These are phyloP conservation scores for Acipenser transmontanus DNA, from an alignment of 2,797 vertebrate species.

Conservation along the genomic window DNA sequence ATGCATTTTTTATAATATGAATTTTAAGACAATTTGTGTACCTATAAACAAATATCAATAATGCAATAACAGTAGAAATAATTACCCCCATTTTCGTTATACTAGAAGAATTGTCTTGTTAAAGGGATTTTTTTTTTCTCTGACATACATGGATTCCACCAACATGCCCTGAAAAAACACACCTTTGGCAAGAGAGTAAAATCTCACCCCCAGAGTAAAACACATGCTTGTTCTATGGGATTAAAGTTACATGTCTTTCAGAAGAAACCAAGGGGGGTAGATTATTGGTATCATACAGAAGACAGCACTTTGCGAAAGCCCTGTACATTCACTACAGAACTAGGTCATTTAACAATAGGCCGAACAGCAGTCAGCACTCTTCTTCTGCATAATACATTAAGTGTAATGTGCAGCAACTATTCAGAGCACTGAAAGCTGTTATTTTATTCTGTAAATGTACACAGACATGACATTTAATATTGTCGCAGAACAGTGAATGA, in stretches of 20 bases:
- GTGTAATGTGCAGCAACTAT: conserved; percentile 85
- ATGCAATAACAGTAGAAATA: too few species aligned
- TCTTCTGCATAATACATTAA: conserved; percentile 96
- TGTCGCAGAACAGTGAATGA: conserved; percentile 85
- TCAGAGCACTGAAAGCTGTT: conserved; percentile 79
- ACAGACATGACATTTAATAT: conserved; percentile 96
- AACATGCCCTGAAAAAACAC: conserved; percentile 4
- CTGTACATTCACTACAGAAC: conserved; percentile 73
- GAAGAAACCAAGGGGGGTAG: conserved; percentile 38
- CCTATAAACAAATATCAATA: too few species aligned
- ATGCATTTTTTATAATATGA: too few species aligned
- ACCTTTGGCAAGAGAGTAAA: conserved; percentile 50
- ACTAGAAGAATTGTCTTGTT: too few species aligned
- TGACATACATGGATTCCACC: too few species aligned
- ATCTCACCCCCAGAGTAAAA: conserved; percentile 54
- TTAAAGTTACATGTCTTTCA: conserved; percentile 46
- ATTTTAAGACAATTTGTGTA: too few species aligned
- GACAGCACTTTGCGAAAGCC: conserved; percentile 65
- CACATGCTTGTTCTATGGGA: conserved; percentile 48
- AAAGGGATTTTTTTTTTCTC: too few species aligned
- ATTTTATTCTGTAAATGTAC: conserved; percentile 93
- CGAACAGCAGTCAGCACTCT: conserved; percentile 80
- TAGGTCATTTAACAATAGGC: conserved; percentile 96
- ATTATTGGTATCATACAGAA: conserved; percentile 69
- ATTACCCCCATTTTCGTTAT: too few species aligned